A percentile compares a stretch with the other conserved stretches of the same genome.
Evolutionary conservation across 2,888 invertebrate genomes (phyloP).

Genomic region (Sarcophaga rosellei): DNA sequence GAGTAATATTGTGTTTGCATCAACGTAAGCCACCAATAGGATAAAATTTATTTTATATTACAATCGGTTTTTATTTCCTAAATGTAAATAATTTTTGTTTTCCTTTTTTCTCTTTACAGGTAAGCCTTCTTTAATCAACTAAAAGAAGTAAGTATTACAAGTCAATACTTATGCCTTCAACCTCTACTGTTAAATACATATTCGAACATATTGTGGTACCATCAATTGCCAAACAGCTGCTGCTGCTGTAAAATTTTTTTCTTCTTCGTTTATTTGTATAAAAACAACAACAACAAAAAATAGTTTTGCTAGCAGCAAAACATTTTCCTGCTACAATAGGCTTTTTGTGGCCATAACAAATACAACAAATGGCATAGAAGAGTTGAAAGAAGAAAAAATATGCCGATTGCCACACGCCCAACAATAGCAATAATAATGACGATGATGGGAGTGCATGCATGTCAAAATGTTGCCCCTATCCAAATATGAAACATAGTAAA

Average conservation of each 20-base stretch:
- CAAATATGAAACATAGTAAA: slow-evolving; percentile 41
- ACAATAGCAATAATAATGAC: slow-evolving; percentile 68
- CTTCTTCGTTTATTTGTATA: neutral
- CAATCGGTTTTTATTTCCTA: neutral
- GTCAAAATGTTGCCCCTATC: slow-evolving; percentile 68
- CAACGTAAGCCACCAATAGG: too few species aligned
- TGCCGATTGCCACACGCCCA: slow-evolving; percentile 67
- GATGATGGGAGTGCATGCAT: slow-evolving; percentile 68
- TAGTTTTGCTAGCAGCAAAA: too few species aligned
- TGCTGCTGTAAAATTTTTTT: neutral
- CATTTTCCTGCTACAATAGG: slow-evolving; percentile 2
- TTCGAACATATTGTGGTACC: slow-evolving; percentile 23
- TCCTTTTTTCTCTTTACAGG: slow-evolving; percentile 10
- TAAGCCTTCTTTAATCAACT: neutral
- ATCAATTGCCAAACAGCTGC: slow-evolving; percentile 58
- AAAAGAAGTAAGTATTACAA: neutral
- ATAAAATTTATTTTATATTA: too few species aligned
- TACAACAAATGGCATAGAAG: slow-evolving; percentile 4
- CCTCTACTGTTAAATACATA: slow-evolving; percentile 31
- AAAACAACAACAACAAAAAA: too few species aligned
- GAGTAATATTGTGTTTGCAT: too few species aligned
- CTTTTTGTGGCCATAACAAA: slow-evolving; percentile 17
- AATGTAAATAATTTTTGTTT: neutral
- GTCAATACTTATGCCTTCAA: neutral
- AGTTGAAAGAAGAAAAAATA: neutral